Evolutionary conservation across 1,140 invertebrate genomes (phyloP), one percentile per base, ranked within the genome.

Genomic region (Anagrus nilaparvatae): DNA sequence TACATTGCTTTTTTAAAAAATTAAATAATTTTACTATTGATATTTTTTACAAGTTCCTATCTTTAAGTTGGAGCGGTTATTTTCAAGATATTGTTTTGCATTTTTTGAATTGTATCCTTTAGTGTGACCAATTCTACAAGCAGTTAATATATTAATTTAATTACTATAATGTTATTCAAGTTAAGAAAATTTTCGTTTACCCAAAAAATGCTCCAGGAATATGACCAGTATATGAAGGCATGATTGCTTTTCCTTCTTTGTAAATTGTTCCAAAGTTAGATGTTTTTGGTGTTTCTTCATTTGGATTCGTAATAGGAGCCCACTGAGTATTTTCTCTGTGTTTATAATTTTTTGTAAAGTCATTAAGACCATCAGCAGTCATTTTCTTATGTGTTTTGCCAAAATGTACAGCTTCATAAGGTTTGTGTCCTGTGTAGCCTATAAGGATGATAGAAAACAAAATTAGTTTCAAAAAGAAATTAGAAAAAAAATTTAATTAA

Each of bases 181-280:
- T 20, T 38, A 23, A 30, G 14, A 7, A 2, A 10, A 20, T 2
- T 39, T 20, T 17, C 10, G 37, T 16, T 40, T 42, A 78, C 76
- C 76, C 76, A 52, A 77, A 80, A 45, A 71, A 67, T 36, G 69
- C 69, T 29, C 81, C 81, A 1, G 81, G 81, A 34, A 84, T 74
- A 50, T 85, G 81, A 2, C 81, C 81, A 4, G 72, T 71, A 59
- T 85, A 85, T 55, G 79, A 79, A 1, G 81, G 81, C 38, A 84
- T 54, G 64, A 82, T 72, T 9, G 81, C 79, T 25, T 78, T 71
- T 43, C 82, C 73, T 43, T 77, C 76, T 50, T 78, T 76, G 46
- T 84, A 84, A 24, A 84, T 74, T 52, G 10, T 64, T 25, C 9
- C 71, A 51, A 2, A 69, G 72, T 3, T 67, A 14, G 1, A 21